Evolutionary conservation across 2,888 invertebrate genomes (phyloP).

Genomic region (Plagodis dolabraria): DNA sequence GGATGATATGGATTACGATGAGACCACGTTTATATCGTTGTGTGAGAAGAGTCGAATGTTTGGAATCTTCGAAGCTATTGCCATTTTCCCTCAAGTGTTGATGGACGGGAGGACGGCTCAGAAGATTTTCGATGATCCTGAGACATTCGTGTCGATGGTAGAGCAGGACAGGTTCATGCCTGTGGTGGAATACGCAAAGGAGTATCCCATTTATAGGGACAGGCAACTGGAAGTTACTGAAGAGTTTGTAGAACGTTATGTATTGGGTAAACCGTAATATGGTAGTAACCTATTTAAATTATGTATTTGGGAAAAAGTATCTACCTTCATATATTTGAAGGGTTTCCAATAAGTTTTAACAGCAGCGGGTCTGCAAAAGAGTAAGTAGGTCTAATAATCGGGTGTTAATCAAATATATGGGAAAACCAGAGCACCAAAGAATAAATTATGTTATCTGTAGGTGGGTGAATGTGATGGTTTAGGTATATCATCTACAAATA

Average conservation of each 20-base stretch:
- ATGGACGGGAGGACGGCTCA: slow-evolving; percentile 51
- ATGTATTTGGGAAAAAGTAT: too few species aligned
- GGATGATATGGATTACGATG: slow-evolving; percentile 47
- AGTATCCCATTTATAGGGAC: slow-evolving; percentile 43
- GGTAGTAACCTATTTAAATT: not conserved
- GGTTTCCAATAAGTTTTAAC: not conserved
- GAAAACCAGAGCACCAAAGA: too few species aligned
- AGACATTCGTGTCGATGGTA: slow-evolving; percentile 43
- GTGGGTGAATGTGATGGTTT: too few species aligned
- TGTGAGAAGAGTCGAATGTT: slow-evolving; percentile 54
- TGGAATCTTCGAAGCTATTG: slow-evolving; percentile 42
- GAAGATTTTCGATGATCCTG: slow-evolving; percentile 50
- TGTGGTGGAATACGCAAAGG: slow-evolving; percentile 45
- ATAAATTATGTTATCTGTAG: too few species aligned
- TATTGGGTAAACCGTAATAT: slow-evolving; percentile 24
- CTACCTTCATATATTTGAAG: not conserved
- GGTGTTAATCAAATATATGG: too few species aligned
- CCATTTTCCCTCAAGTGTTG: slow-evolving; percentile 47
- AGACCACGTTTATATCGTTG: slow-evolving; percentile 45
- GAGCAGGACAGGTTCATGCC: slow-evolving; percentile 49
- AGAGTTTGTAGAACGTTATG: slow-evolving; percentile 61
- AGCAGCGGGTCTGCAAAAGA: not conserved
- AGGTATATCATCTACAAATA: too few species aligned
- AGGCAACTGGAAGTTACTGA: slow-evolving; percentile 56
- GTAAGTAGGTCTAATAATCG: too few species aligned